Conservation (phyloP, 2,113 vertebrate species). For the Platysternon megacephalum region DNA sequence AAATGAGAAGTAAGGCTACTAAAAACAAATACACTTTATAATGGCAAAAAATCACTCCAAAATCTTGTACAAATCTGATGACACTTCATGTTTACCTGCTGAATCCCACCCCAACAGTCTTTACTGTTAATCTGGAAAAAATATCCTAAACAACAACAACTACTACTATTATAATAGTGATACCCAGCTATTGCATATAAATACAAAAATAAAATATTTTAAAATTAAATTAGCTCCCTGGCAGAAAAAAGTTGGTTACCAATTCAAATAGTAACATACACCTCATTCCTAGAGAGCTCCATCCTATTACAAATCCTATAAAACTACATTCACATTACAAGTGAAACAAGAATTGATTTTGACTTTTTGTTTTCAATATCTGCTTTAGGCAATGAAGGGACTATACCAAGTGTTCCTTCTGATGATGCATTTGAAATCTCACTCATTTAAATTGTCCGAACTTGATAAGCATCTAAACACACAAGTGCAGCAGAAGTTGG, state of each 20-base stretch:
- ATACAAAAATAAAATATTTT: background rate
- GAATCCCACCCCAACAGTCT: background rate
- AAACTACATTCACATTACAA: constrained; percentile 2
- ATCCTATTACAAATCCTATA: background rate
- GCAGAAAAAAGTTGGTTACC: background rate
- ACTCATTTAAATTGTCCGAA: constrained; percentile 5
- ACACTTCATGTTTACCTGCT: background rate
- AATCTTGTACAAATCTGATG: background rate
- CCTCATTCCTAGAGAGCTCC: background rate
- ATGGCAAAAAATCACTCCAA: background rate
- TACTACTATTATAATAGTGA: background rate
- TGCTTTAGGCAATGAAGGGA: background rate
- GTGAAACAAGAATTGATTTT: constrained; percentile 18
- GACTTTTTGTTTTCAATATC: constrained; percentile 25
- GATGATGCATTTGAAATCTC: background rate
- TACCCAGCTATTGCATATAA: background rate
- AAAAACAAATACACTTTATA: background rate
- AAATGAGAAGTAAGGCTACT: background rate
- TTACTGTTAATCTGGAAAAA: background rate
- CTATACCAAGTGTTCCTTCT: background rate
- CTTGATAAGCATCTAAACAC: background rate
- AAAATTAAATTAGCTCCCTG: background rate
- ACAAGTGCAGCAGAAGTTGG: background rate
- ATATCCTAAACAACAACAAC: background rate
- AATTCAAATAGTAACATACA: background rate